Conservation (phyloP, 2,888 invertebrate species). For the Choreutis nemorana region DNA sequence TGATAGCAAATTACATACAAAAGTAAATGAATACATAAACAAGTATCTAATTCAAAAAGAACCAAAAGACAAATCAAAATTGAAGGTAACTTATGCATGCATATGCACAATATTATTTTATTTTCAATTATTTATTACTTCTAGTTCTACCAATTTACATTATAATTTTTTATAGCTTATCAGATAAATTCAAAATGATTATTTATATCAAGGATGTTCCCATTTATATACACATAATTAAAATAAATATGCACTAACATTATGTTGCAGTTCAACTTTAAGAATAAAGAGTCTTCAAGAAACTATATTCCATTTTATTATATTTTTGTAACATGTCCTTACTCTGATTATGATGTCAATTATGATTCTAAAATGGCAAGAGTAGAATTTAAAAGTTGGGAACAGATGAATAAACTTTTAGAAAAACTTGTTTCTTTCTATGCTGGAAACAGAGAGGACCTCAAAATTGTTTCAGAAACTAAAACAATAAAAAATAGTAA, state of each 20-base stretch:
- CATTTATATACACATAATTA: too few relatives aligned
- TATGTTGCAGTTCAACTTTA: too few relatives aligned
- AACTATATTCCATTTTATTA: constrained; percentile 49
- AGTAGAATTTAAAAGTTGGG: constrained; percentile 67
- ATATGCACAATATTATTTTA: background rate
- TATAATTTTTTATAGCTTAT: too few relatives aligned
- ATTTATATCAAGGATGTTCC: too few relatives aligned
- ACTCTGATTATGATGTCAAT: constrained; percentile 59
- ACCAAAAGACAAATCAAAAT: constrained; percentile 16
- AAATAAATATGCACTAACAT: too few relatives aligned
- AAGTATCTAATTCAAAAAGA: constrained; percentile 15
- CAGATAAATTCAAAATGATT: too few relatives aligned
- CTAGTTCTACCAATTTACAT: too few relatives aligned
- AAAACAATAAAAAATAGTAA: constrained; percentile 11
- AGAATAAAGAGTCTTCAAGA: too few relatives aligned
- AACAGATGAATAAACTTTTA: constrained; percentile 29
- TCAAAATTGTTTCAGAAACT: too few relatives aligned
- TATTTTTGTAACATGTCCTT: constrained; percentile 63
- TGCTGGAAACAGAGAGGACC: constrained; percentile 24
- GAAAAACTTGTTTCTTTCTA: constrained; percentile 39
- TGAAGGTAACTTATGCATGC: constrained; percentile 19
- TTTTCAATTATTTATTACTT: background rate
- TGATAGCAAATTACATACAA: constrained; percentile 45
- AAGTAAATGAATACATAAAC: constrained; percentile 24
- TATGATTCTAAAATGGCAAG: constrained; percentile 48